phyloP scores from a whole-genome alignment of 2,113 vertebrate genomes.

The Odocoileus hemionus region DNA sequence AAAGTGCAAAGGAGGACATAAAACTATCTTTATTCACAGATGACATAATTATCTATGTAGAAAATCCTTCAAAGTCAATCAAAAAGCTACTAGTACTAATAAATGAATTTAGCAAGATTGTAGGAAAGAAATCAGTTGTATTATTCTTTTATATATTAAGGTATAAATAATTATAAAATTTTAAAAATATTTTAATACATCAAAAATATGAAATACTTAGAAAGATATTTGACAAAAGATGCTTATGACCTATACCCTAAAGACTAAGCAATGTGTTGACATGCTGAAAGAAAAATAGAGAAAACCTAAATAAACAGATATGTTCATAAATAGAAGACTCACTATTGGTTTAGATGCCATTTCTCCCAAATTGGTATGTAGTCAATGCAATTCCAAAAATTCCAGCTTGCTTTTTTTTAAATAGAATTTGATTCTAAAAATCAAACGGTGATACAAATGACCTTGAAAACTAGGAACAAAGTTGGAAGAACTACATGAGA shows the following conservation, averaged over 20 bases:
- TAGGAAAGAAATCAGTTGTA: neutral
- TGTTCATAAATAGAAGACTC: neutral
- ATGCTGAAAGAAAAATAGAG: neutral
- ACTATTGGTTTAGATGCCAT: neutral
- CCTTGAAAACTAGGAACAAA: neutral
- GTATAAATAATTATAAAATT: neutral
- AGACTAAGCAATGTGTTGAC: neutral
- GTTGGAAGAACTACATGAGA: neutral
- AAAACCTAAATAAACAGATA: neutral
- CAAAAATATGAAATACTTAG: neutral
- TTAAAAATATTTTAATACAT: neutral
- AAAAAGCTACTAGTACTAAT: neutral
- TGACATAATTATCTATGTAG: neutral
- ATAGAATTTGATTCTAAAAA: neutral
- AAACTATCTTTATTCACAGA: neutral
- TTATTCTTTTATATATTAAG: neutral
- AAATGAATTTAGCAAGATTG: neutral
- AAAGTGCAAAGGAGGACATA: neutral
- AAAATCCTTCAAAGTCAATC: neutral
- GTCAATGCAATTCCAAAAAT: neutral
- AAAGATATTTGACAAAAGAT: neutral
- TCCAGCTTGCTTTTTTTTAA: neutral
- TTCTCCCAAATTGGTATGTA: neutral
- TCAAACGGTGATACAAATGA: neutral
- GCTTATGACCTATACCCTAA: neutral